Evolutionary conservation across 1,140 invertebrate species (phyloP).

Genomic region (Dolichoris vasculosae): DNA sequence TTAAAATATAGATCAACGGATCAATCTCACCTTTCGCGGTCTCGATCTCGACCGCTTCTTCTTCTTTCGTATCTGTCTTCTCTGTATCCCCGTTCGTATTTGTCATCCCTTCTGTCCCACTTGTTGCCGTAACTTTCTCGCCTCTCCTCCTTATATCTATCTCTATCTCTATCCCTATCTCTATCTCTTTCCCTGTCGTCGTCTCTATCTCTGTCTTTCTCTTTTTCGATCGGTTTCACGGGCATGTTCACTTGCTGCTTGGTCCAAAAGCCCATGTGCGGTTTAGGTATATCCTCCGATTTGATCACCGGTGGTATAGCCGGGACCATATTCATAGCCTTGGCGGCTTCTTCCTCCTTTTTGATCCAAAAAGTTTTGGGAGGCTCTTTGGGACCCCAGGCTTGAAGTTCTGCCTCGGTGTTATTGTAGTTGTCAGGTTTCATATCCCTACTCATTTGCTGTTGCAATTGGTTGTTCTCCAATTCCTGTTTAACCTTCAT

Average conservation of each 20-base stretch:
- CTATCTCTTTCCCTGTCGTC: constrained; percentile 59
- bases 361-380: constrained; percentile 73
- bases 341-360: constrained; percentile 72
- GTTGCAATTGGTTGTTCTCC: constrained; percentile 55
- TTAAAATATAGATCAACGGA: not conserved
- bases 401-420: constrained; percentile 64
- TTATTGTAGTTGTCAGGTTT: not conserved
- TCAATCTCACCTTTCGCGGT: constrained; percentile 57
- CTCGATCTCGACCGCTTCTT: constrained; percentile 65
- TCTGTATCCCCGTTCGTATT: constrained; percentile 39
- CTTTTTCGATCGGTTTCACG: constrained; percentile 64
- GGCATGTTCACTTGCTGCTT: constrained; percentile 73
- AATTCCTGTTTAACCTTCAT: constrained; percentile 73
- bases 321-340: not conserved
- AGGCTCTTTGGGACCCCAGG: constrained; percentile 71
- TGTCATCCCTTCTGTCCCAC: constrained; percentile 46
- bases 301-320: constrained; percentile 59
- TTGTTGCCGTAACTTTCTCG: constrained; percentile 19
- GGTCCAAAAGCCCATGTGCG: constrained; percentile 74
- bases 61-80: constrained; percentile 69
- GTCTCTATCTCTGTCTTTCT: constrained; percentile 60
- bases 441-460: not conserved
- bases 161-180: constrained; percentile 64
- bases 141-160: constrained; percentile 50
- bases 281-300: constrained; percentile 72